A percentile compares a stretch with the other conserved stretches of the same genome.
phyloP scores from a whole-genome alignment of 2,113 vertebrate species.

The Coracopsis vasa region DNA sequence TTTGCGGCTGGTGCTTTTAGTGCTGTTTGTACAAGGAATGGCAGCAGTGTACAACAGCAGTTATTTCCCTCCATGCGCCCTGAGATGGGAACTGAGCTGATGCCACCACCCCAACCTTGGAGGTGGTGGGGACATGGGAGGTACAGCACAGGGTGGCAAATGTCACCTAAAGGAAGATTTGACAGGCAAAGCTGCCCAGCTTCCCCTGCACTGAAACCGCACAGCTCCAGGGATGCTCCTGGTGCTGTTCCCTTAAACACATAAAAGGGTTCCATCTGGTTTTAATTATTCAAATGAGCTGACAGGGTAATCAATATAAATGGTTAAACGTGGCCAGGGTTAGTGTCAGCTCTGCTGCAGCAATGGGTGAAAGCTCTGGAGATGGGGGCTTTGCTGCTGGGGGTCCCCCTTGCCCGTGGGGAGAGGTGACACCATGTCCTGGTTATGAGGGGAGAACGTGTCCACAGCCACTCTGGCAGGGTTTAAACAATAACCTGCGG shows the following conservation, averaged over 20 bases:
- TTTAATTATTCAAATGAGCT: constrained; percentile 68
- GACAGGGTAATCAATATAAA: constrained; percentile 62
- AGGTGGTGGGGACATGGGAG: neutral
- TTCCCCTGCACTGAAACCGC: neutral
- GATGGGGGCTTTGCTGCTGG: neutral
- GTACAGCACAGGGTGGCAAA: neutral
- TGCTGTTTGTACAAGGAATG: neutral
- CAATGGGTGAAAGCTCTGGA: neutral
- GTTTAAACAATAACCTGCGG: neutral
- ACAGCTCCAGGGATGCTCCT: neutral
- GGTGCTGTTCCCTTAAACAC: constrained; percentile 25
- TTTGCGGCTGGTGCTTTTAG: neutral
- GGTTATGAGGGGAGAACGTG: fast-evolving
- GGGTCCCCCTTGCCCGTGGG: fast-evolving
- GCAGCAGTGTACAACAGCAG: neutral
- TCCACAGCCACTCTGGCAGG: fast-evolving
- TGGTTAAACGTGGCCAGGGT: constrained; percentile 8
- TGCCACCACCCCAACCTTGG: fast-evolving
- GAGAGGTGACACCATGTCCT: fast-evolving
- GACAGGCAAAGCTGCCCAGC: neutral
- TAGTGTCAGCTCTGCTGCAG: neutral
- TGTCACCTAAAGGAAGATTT: neutral
- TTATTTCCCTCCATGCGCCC: neutral
- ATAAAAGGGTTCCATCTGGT: constrained; percentile 58
- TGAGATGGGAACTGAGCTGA: neutral